Base-by-base conservation (phyloP, 2,113 vertebrate genomes). In the Perca schrenkii region DNA sequence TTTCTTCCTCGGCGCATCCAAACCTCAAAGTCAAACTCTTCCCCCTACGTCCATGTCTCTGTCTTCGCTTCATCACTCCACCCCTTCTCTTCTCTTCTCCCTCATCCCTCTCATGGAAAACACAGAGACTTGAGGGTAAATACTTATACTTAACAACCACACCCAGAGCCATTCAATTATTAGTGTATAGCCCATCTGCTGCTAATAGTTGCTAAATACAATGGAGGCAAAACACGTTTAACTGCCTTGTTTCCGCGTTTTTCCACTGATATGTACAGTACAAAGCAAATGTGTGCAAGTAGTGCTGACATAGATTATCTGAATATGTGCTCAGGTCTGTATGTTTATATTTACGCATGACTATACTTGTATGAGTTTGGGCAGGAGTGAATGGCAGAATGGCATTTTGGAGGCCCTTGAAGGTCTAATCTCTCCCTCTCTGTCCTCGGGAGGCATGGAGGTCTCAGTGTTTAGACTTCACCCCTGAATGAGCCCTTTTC, bases 1-100 rank as follows among this genome's bases (percentile, higher is more conserved):
- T 94, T 92, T 94, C 88, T 92, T 89, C 80, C 70, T 62, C 43
- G 57, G 90, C 1, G 67, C 82, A 85, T 94, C 92, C 93, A 94
- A 94, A 94, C 94, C 94, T 93, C 94, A 94, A 81, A 92, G 86
- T 92, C 86, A 88, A 90, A 83, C 82, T 90, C 82, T 79, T 87
- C 83, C 87, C 88, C 83, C 85, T 70, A 53, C 74, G 78, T 92
- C 91, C 89, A 88, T 90, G 94, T 92, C 91, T 88, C 90, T 91
- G 83, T 84, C 83, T 74, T 88, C n/a, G 72, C 75, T 73, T 85
- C 46, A 12, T 86, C 78, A 70, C 83, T 85, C 85, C 88, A 69
- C 64, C 86, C 85, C 74, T 74, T 71, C 72, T 83, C 11, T 63
- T 73, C 65, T 85, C 68, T 52, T 67, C 78, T 80, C 72, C 68